phyloP scores from a whole-genome alignment of 2,888 invertebrate species.

The Sclerodermus sp. region DNA sequence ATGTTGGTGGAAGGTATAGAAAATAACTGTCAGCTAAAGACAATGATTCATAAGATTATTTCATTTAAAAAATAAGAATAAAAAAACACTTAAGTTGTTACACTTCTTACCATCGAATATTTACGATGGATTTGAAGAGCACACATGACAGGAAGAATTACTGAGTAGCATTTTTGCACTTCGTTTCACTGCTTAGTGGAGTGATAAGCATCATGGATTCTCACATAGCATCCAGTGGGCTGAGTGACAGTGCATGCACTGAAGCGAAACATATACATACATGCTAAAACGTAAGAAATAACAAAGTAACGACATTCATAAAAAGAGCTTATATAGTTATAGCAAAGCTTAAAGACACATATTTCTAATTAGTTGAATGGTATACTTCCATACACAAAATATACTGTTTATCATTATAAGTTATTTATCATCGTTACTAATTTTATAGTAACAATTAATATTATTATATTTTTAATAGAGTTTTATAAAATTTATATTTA shows the following conservation, averaged over 20 bases:
- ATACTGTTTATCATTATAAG: too few species aligned
- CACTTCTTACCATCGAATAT: slow-evolving; percentile 46
- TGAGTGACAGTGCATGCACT: slow-evolving; percentile 46
- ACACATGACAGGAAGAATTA: slow-evolving; percentile 34
- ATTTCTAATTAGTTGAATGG: too few species aligned
- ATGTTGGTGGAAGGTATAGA: not conserved
- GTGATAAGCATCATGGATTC: slow-evolving; percentile 41
- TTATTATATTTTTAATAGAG: not conserved
- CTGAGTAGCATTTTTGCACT: slow-evolving; percentile 37
- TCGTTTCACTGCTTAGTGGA: slow-evolving; percentile 32
- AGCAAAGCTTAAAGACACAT: not conserved
- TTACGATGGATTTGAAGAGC: slow-evolving; percentile 43
- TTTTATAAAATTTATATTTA: not conserved
- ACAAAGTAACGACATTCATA: slow-evolving; percentile 32
- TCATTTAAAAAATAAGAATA: not conserved
- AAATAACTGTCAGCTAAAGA: too few species aligned
- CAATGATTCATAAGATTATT: not conserved
- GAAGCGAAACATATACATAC: slow-evolving; percentile 44
- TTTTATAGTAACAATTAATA: not conserved
- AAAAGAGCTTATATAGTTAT: not conserved
- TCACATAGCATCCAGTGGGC: slow-evolving; percentile 40
- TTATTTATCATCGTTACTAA: not conserved
- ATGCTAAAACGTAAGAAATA: slow-evolving; percentile 45
- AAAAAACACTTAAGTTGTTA: too few species aligned
- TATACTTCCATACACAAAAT: too few species aligned